Conservation (phyloP, 2,113 vertebrate genomes). For the Taxidea taxus region DNA sequence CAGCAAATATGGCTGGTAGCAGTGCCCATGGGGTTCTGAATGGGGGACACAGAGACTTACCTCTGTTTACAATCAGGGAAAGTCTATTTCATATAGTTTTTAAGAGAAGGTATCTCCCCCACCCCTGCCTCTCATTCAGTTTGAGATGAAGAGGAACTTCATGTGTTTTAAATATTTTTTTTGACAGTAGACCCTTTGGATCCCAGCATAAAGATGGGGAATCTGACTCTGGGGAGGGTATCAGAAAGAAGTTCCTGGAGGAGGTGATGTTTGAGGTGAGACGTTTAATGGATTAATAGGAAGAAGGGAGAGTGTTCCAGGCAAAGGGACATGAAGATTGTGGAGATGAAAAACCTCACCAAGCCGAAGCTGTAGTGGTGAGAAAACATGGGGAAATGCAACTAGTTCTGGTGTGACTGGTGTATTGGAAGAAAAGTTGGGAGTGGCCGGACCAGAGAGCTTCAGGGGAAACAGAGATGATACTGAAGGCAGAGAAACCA, state of each 20-base stretch:
- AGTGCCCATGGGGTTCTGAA: not conserved
- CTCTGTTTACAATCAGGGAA: not conserved
- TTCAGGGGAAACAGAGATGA: not conserved
- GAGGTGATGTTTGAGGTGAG: not conserved
- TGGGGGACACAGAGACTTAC: not conserved
- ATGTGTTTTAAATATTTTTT: not conserved
- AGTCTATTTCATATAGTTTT: not conserved
- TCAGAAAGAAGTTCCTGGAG: slow-evolving; percentile 8
- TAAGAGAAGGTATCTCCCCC: not conserved
- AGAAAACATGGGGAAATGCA: not conserved
- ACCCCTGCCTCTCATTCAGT: not conserved
- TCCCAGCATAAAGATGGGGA: not conserved
- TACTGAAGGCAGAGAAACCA: slow-evolving; percentile 34
- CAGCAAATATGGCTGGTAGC: not conserved
- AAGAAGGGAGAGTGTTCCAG: not conserved
- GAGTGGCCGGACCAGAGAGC: not conserved
- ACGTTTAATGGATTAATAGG: not conserved
- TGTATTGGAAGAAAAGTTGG: not conserved
- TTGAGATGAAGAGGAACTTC: slow-evolving; percentile 32
- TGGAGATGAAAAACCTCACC: not conserved
- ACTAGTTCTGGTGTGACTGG: not conserved
- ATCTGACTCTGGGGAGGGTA: not conserved
- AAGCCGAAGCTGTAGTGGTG: not conserved
- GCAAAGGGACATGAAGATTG: not conserved
- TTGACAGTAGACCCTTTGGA: not conserved